phyloP scores from a whole-genome alignment of 1,140 invertebrate species.

The Anthonomus grandis region DNA sequence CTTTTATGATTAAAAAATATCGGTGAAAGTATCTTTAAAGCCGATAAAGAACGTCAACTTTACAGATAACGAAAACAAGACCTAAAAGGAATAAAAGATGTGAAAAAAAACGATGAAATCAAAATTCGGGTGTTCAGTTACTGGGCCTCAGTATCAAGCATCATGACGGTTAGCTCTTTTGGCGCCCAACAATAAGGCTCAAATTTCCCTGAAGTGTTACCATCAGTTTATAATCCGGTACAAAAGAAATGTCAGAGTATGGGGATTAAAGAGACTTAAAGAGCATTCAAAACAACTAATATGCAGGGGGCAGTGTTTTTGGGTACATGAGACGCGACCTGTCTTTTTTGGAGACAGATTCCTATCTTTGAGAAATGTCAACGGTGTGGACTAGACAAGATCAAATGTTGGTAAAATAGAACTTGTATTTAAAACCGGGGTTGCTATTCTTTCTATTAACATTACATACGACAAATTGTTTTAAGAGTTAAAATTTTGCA shows the following conservation, averaged over 20 bases:
- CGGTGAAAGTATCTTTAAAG: neutral
- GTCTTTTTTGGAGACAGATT: slow-evolving; percentile 17
- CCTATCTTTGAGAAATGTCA: slow-evolving; percentile 10
- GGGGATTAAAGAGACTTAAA: slow-evolving; percentile 22
- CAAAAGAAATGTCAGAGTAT: slow-evolving; percentile 23
- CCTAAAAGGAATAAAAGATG: slow-evolving; percentile 5
- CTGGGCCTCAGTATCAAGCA: slow-evolving; percentile 19
- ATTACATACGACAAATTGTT: no score
- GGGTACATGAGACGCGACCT: slow-evolving; percentile 12
- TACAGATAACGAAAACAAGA: slow-evolving; percentile 23
- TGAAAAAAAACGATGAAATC: slow-evolving; percentile 16
- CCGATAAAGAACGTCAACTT: slow-evolving; percentile 18
- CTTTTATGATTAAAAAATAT: no score
- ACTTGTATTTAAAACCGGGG: no score
- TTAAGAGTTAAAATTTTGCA: no score
- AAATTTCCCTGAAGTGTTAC: slow-evolving; percentile 24
- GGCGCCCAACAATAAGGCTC: slow-evolving; percentile 15
- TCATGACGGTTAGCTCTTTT: slow-evolving; percentile 20
- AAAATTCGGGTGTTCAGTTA: slow-evolving; percentile 22
- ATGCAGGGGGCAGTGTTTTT: slow-evolving; percentile 21
- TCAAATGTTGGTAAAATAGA: no score
- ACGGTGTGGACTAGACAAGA: no score
- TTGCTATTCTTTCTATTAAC: no score
- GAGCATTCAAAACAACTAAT: slow-evolving; percentile 26
- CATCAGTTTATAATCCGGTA: slow-evolving; percentile 24